These are phyloP conservation scores for Brachynemurus nebulosus DNA, from an alignment of 2,888 invertebrate genomes.

Conservation along the genomic window DNA sequence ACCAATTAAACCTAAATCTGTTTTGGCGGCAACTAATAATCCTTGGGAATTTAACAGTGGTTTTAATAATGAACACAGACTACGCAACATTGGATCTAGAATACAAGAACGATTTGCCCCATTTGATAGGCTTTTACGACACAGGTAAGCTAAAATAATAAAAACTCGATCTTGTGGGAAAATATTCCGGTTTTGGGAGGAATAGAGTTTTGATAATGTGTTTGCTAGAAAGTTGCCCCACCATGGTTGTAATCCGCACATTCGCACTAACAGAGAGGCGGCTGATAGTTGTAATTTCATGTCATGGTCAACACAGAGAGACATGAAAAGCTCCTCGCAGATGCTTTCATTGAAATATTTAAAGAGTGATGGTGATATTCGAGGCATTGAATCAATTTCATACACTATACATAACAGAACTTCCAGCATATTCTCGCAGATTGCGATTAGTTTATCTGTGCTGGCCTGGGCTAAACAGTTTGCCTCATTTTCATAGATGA, in stretches of 20 bases:
- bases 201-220: conserved; percentile 63
- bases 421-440: conserved; percentile 71
- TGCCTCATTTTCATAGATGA: conserved; percentile 1
- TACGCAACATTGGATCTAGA: conserved; percentile 47
- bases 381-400: conserved; percentile 23
- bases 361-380: conserved; percentile 27
- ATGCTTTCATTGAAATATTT: conserved; percentile 29
- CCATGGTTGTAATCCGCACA: conserved; percentile 50
- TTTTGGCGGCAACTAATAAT: conserved; percentile 36
- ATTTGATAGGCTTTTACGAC: conserved; percentile 56
- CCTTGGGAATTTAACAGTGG: conserved; percentile 35
- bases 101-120: conserved; percentile 45
- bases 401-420: conserved; percentile 46
- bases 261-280: conserved; percentile 63
- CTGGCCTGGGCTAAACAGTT: conserved; percentile 41
- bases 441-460: conserved; percentile 69
- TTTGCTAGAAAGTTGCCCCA: conserved; percentile 87
- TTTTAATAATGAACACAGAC: conserved; percentile 43
- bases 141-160: conserved; percentile 73
- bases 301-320: conserved; percentile 62
- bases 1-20: conserved; percentile 53
- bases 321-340: conserved; percentile 53
- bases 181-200: conserved; percentile 60
- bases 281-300: conserved; percentile 66
- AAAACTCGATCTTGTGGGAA: conserved; percentile 83